These are phyloP conservation scores for Myxocyprinus asiaticus DNA, from an alignment of 2,113 vertebrate species.

Conservation along the genomic window DNA sequence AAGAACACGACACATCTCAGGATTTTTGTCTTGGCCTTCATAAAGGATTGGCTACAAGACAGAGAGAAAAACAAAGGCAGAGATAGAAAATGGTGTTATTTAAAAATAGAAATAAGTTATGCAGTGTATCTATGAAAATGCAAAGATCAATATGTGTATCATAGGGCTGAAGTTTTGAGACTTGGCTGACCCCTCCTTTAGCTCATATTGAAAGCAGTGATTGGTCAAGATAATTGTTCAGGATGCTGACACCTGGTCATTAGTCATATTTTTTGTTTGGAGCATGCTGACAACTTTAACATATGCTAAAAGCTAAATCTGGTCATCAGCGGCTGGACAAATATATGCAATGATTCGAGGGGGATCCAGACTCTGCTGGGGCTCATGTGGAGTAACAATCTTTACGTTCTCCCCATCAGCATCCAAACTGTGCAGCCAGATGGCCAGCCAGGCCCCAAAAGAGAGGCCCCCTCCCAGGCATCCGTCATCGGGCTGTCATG, in stretches of 20 bases:
- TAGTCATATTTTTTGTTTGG: conserved; percentile 43
- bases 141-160: too few species aligned
- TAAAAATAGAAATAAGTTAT: neutral
- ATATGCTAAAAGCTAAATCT: conserved; percentile 54
- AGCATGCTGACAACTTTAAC: conserved; percentile 46
- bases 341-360: conserved; percentile 29
- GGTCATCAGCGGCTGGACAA: conserved; percentile 35
- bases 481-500: conserved; percentile 65
- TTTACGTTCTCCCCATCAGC: conserved; percentile 63
- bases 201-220: conserved; percentile 1
- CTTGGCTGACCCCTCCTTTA: conserved; percentile 4
- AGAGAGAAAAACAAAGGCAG: conserved; percentile 13
- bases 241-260: conserved; percentile 30
- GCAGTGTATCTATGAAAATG: too few species aligned
- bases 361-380: conserved; percentile 40
- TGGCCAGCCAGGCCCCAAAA: conserved; percentile 62
- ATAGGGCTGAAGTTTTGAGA: too few species aligned
- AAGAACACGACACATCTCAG: conserved; percentile 95
- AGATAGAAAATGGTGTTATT: neutral
- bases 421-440: conserved; percentile 64
- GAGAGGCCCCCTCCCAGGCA: conserved; percentile 45
- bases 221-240: conserved; percentile 27
- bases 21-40: conserved; percentile 97
- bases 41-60: conserved; percentile 87
- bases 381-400: conserved; percentile 53